Evolutionary conservation across 2,113 vertebrate genomes (phyloP), one percentile per base, ranked within the genome.

Genomic region (Upupa epops): DNA sequence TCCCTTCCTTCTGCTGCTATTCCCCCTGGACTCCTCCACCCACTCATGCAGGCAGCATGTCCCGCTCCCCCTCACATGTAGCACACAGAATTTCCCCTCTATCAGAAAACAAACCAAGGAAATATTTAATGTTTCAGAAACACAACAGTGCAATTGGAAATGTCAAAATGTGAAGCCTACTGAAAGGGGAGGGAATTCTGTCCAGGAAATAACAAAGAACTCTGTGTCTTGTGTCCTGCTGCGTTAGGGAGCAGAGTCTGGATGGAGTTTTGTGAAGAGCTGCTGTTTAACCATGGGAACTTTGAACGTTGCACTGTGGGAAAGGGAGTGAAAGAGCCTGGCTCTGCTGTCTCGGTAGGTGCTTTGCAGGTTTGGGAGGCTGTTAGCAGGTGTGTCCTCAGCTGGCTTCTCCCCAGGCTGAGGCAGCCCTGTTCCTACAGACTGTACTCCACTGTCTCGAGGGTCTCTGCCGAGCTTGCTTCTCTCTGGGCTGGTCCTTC

Each of bases 41-140:
- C 63, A 19, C 77, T 89, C 9, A 18, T 58, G 76, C 73, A 65
- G 80, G 83, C 80, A 70, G 92, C 63, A 15, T 37, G 34, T 87
- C 90, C 86, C 61, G 66, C 71, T 93, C 83, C 83, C 77, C 59
- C 37, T 84, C 64, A 4, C 93, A 86, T 79, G 84, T 86, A 90
- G 80, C 3, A 1, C 0, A 1, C 74, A 59, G 31, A 65, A 55
- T 59, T 86, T 71, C 65, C 65, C 3, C 0, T 64, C 0, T 17
- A 40, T 88, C 82, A 63, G 84, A 94, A 61, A 21, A 5, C 36
- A 46, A 86, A 88, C 48, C 28, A 11, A n/a, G 74, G 90, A 77
- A 92, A 79, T 69, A 69, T 25, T 58, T 70, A 28, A 61, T 59
- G 58, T 72, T 87, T 40, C 7, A 75, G 31, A 90, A 90, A 11